Conservation (phyloP, 2,797 vertebrate genomes). For the Tragelaphus eurycerus region DNA sequence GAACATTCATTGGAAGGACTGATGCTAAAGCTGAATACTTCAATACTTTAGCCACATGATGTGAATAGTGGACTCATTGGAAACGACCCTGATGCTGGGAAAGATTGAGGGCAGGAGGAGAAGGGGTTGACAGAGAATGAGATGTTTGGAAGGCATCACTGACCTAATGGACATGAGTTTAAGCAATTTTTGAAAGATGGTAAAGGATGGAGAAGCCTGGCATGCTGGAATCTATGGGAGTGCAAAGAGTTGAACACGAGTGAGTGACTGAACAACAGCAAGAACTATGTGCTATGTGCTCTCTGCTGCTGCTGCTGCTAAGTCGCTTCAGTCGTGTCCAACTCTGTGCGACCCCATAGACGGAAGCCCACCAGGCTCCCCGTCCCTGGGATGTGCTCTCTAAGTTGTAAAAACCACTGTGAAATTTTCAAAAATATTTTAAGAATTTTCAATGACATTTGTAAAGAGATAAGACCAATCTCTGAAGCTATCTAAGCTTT, state of each 20-base stretch:
- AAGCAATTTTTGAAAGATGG: not conserved
- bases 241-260: not conserved
- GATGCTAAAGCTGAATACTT: not conserved
- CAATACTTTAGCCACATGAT: not conserved
- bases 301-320: not conserved
- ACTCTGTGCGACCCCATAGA: no score
- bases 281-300: not conserved
- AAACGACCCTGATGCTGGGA: accelerated
- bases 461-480: not conserved
- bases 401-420: not conserved
- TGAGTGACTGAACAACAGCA: not conserved
- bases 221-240: not conserved
- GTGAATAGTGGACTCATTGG: not conserved
- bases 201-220: not conserved
- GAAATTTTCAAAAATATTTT: not conserved
- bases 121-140: not conserved
- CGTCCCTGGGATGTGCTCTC: not conserved
- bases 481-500: not conserved
- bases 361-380: no score
- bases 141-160: not conserved
- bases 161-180: not conserved
- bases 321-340: no score
- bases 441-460: not conserved
- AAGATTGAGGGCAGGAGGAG: not conserved
- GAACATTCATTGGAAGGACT: not conserved